Evolutionary conservation across 2,888 invertebrate genomes (phyloP).

Genomic region (Geophilus truncorum): DNA sequence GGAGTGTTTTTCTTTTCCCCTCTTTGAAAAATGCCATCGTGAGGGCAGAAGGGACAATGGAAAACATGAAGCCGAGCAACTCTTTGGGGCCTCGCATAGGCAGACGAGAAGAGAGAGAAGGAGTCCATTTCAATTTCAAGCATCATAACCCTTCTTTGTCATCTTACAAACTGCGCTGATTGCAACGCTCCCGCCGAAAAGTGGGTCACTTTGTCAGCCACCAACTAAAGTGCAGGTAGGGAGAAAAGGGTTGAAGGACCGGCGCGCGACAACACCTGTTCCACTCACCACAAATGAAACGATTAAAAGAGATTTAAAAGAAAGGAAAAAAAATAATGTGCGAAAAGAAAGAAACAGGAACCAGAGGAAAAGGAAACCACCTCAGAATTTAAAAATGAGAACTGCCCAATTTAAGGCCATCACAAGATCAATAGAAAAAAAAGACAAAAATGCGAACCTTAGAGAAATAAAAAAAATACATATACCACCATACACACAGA

Average conservation of each 20-base stretch:
- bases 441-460: background rate
- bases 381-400: constrained; percentile 33
- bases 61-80: background rate
- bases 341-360: constrained; percentile 16
- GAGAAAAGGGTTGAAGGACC: constrained; percentile 29
- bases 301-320: background rate
- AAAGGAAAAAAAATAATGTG: background rate
- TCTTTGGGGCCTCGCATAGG: background rate
- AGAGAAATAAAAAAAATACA: background rate
- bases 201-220: constrained; percentile 22
- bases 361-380: background rate
- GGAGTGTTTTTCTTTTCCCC: constrained; percentile 25
- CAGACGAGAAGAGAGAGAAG: background rate
- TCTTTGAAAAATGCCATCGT: background rate
- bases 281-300: constrained; percentile 1
- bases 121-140: constrained; percentile 32
- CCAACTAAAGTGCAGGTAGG: constrained; percentile 30
- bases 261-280: background rate
- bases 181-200: constrained; percentile 16
- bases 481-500: background rate
- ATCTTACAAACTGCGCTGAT: constrained; percentile 28
- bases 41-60: background rate
- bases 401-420: constrained; percentile 34
- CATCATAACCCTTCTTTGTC: constrained; percentile 21
- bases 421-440: constrained; percentile 30